phyloP scores from a whole-genome alignment of 2,888 invertebrate genomes.

The Drosophila algonquin region DNA sequence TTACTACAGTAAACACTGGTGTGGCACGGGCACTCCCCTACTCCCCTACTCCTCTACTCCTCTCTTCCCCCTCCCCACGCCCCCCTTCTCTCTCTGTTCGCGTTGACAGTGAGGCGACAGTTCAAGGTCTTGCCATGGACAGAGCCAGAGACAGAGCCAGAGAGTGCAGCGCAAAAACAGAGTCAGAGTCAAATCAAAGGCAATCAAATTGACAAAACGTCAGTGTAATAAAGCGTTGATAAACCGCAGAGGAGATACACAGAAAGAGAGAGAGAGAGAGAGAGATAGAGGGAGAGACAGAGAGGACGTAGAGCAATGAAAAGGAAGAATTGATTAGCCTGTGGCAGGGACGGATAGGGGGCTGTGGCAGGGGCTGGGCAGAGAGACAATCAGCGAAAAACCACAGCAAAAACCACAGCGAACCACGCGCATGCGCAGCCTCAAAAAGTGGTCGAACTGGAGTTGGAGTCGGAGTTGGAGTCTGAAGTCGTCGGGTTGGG shows the following conservation, averaged over 20 bases:
- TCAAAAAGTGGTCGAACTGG: slow-evolving; percentile 60
- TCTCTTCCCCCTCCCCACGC: no score
- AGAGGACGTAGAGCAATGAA: slow-evolving; percentile 50
- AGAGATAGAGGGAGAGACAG: slow-evolving; percentile 16
- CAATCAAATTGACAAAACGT: slow-evolving; percentile 83
- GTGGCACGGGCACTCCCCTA: slow-evolving; percentile 3
- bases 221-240: slow-evolving; percentile 82
- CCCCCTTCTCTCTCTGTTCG: neutral
- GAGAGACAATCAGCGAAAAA: slow-evolving; percentile 47
- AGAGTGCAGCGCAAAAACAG: slow-evolving; percentile 25
- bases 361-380: neutral
- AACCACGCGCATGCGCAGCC: slow-evolving; percentile 55
- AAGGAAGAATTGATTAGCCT: slow-evolving; percentile 67
- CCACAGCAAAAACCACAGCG: slow-evolving; percentile 49
- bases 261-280: slow-evolving; percentile 17
- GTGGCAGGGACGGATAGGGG: slow-evolving; percentile 7
- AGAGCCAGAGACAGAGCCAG: slow-evolving; percentile 11
- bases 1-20: slow-evolving; percentile 55
- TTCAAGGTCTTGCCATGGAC: slow-evolving; percentile 64
- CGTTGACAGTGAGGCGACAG: slow-evolving; percentile 47
- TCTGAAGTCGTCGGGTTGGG: slow-evolving; percentile 40
- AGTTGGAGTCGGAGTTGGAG: slow-evolving; percentile 3
- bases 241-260: slow-evolving; percentile 63
- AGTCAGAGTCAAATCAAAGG: slow-evolving; percentile 75
- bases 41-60: no score